These are phyloP conservation scores for Apis laboriosa DNA, from an alignment of 1,140 invertebrate genomes.

Conservation along the genomic window DNA sequence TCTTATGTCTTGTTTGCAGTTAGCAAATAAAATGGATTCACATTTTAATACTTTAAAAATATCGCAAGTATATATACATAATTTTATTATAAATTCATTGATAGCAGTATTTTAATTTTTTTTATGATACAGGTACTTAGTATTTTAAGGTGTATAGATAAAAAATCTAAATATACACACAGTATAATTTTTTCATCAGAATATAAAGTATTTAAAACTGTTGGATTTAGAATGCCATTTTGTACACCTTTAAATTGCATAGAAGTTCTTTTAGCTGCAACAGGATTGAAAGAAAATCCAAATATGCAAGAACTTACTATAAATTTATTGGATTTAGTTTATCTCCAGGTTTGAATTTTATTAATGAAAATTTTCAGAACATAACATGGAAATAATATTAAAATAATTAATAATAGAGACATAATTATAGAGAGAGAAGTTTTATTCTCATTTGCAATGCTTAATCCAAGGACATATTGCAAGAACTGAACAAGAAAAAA, in stretches of 20 bases:
- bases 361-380: neutral
- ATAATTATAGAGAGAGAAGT: conserved; percentile 45
- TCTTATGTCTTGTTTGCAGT: conserved; percentile 72
- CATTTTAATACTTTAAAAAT: conserved; percentile 56
- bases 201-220: conserved; percentile 65
- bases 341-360: conserved; percentile 64
- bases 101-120: neutral
- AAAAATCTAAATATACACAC: conserved; percentile 55
- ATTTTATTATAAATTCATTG: neutral
- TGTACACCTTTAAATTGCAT: conserved; percentile 68
- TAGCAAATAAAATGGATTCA: conserved; percentile 74
- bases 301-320: conserved; percentile 52
- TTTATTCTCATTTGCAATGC: conserved; percentile 40
- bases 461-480: neutral
- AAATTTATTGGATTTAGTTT: conserved; percentile 68
- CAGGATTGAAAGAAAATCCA: conserved; percentile 55
- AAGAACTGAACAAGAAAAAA: neutral
- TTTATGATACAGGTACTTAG: conserved; percentile 58
- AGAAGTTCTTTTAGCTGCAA: conserved; percentile 67
- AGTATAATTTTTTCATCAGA: conserved; percentile 64
- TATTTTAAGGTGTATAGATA: conserved; percentile 58
- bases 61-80: conserved; percentile 59
- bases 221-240: conserved; percentile 68
- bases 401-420: neutral
- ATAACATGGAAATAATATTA: neutral